A percentile compares a stretch with the other conserved stretches of the same genome.
Evolutionary conservation across 1,140 invertebrate genomes (phyloP).

Genomic region (Drosophila obscura): DNA sequence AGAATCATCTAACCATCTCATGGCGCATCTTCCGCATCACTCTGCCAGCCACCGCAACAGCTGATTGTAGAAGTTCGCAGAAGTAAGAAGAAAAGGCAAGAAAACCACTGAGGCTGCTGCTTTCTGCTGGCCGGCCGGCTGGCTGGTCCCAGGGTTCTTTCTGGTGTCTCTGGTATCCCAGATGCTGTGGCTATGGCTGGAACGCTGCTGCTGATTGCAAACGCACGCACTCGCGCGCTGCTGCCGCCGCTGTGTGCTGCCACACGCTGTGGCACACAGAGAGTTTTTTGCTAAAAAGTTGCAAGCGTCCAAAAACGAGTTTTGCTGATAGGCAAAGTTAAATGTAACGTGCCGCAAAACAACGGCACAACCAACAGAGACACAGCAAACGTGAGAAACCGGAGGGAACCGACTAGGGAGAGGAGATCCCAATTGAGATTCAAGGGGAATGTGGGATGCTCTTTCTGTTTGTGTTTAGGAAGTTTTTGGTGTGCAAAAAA

Average conservation of each 20-base stretch:
- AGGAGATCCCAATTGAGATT: not conserved
- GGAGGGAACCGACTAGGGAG: not conserved
- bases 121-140: too few species aligned
- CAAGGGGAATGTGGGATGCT: not conserved
- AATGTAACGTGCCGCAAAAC: constrained; percentile 61
- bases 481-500: too few species aligned
- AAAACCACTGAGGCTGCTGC: not conserved
- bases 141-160: constrained; percentile 39
- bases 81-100: constrained; percentile 25
- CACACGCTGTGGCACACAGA: constrained; percentile 62
- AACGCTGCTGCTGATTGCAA: constrained; percentile 53
- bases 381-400: constrained; percentile 43
- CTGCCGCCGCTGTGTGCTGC: constrained; percentile 15
- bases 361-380: constrained; percentile 30
- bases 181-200: constrained; percentile 19
- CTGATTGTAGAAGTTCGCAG: constrained; percentile 33
- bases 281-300: constrained; percentile 49
- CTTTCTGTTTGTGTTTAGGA: not conserved
- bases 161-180: too few species aligned
- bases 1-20: too few species aligned
- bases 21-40: constrained; percentile 16
- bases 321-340: constrained; percentile 63
- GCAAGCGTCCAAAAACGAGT: constrained; percentile 56
- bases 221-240: constrained; percentile 52
- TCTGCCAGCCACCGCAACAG: constrained; percentile 5